These are phyloP conservation scores for Morpho achilles DNA, from an alignment of 2,888 invertebrate species.

Conservation along the genomic window DNA sequence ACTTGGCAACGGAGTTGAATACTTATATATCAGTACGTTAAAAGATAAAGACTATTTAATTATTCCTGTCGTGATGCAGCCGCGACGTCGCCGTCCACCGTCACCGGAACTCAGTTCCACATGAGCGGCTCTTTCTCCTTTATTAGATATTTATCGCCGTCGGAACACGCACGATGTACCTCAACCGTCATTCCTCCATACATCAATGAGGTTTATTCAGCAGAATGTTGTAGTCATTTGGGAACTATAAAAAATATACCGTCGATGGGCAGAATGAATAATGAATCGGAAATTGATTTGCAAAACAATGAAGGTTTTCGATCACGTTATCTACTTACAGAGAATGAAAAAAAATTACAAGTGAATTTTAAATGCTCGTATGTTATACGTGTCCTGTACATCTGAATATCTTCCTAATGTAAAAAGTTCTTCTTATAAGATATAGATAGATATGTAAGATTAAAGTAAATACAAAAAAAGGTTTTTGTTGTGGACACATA, in stretches of 20 bases:
- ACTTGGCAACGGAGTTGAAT: slow-evolving; percentile 1
- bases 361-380: too few relatives aligned
- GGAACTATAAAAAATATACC: slow-evolving; percentile 12
- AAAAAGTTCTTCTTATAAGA: too few relatives aligned
- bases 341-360: too few relatives aligned
- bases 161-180: slow-evolving; percentile 39
- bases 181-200: slow-evolving; percentile 11
- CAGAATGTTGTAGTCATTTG: slow-evolving; percentile 18
- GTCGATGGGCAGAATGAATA: slow-evolving; percentile 9
- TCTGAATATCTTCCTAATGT: too few relatives aligned
- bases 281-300: slow-evolving; percentile 14
- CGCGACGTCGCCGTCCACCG: slow-evolving; percentile 40
- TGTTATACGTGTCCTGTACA: too few relatives aligned
- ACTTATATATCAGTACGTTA: slow-evolving; percentile 7
- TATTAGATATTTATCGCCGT: slow-evolving; percentile 45
- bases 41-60: slow-evolving; percentile 34
- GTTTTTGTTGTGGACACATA: too few relatives aligned
- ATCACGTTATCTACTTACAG: too few relatives aligned
- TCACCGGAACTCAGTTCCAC: slow-evolving; percentile 56
- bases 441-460: too few relatives aligned
- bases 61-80: slow-evolving; percentile 47
- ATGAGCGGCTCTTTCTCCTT: slow-evolving; percentile 53
- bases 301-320: slow-evolving; percentile 3
- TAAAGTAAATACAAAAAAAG: too few relatives aligned
- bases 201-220: slow-evolving; percentile 22